Base-by-base conservation (phyloP, 2,113 vertebrate genomes). In the Varanus komodoensis region DNA sequence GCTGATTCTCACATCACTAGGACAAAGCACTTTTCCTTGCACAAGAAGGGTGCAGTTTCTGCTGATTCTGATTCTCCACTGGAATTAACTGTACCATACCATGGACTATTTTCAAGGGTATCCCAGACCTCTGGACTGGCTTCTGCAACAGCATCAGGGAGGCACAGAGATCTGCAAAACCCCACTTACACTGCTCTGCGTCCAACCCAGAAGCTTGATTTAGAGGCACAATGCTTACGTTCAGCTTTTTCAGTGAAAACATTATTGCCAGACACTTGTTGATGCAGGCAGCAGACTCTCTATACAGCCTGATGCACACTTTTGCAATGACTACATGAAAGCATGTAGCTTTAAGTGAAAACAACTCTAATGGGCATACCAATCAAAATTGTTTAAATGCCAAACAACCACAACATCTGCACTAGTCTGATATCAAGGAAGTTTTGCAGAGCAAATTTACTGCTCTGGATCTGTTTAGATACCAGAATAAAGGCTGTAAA, bases 361-460 rank as follows among this genome's bases (percentile, higher is more conserved):
- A 73, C 0, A 19, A 0, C 0, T 38, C 15, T 50, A 14, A 5
- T 54, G 80, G 81, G 6, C 38, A 87, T 82, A n/a, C n/a, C 68
- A 23, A 27, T 82, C 80, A 92, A 78, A 92, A 90, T 3, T 2
- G 15, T 89, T 87, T 6, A 84, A 23, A 57, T 23, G 81, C 87
- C 81, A 90, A 91, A 91, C 1, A 27, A 12, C 7, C 86, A 21
- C 67, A 73, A 82, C 0, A 0, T 79, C 7, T 50, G 1, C 1
- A 25, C 17, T 34, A 78, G 34, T 80, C 82, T 90, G 34, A 68
- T 50, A 44, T 88, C 19, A 5, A 87, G 92, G 38, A 92, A 44
- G 77, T 86, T 89, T 3, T 38, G 29, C 14, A 0, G 0, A n/a
- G 21, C 82, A 5, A 69, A 91, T 68, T 27, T 87, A n/a, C n/a